Evolutionary conservation across 2,797 vertebrate species (phyloP).

Genomic region (Rhadinocentrus ornatus): DNA sequence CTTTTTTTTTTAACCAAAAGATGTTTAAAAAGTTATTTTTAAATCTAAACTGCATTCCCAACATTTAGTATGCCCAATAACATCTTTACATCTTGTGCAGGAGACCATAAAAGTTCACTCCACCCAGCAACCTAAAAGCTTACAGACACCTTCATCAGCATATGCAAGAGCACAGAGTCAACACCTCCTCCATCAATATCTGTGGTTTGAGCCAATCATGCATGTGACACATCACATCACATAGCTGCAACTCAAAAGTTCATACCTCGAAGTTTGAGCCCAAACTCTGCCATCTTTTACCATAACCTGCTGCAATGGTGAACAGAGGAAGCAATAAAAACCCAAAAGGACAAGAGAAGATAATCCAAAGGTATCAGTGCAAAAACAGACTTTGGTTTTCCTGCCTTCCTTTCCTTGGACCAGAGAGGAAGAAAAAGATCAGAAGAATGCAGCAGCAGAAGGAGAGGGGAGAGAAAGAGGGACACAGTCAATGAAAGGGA

Average conservation of each 20-base stretch:
- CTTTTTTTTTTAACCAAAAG: neutral
- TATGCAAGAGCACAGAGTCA: neutral
- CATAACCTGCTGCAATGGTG: neutral
- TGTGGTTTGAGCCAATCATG: neutral
- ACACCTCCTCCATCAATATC: neutral
- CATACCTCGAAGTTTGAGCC: slow-evolving; percentile 80
- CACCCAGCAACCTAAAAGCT: neutral
- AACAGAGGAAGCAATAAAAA: slow-evolving; percentile 22
- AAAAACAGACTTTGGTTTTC: slow-evolving; percentile 49
- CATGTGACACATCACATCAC: slow-evolving; percentile 24
- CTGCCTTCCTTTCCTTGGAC: slow-evolving; percentile 57
- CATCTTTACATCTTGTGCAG: neutral
- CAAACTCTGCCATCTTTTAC: slow-evolving; percentile 72
- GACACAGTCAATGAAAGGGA: slow-evolving; percentile 60
- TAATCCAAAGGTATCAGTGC: slow-evolving; percentile 37
- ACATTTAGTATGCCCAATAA: neutral
- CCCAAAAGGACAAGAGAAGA: slow-evolving; percentile 20
- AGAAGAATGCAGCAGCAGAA: slow-evolving; percentile 63
- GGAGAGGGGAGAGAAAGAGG: slow-evolving; percentile 50
- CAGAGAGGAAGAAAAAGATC: slow-evolving; percentile 59
- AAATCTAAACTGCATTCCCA: neutral
- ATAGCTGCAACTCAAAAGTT: slow-evolving; percentile 41
- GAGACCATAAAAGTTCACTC: neutral
- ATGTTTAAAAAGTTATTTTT: neutral
- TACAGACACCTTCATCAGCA: neutral